Evolutionary conservation across 2,797 vertebrate genomes (phyloP).

Genomic region (Linurgus olivaceus): DNA sequence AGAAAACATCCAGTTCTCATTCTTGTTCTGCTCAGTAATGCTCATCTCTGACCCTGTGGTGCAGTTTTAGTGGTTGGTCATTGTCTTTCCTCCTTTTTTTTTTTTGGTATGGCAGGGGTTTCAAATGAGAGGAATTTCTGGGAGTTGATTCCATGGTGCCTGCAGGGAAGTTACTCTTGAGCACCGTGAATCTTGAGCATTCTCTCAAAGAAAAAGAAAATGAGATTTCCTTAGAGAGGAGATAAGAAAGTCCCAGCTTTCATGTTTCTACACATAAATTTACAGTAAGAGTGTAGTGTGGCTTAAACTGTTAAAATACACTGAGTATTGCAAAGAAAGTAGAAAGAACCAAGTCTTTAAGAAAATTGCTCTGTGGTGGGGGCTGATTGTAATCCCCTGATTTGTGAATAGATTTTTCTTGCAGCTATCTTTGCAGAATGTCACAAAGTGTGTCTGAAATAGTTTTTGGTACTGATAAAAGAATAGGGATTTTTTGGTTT

Average conservation of each 20-base stretch:
- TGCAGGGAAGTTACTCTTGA: background rate
- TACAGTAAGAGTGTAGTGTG: background rate
- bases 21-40: background rate
- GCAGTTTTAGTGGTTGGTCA: background rate
- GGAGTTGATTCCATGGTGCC: background rate
- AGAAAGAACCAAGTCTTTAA: background rate
- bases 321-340: background rate
- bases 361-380: background rate
- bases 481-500: background rate
- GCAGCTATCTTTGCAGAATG: background rate
- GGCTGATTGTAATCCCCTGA: rapidly evolving
- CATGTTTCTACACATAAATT: rapidly evolving
- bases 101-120: background rate
- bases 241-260: background rate
- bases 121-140: background rate
- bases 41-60: background rate
- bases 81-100: background rate
- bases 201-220: background rate
- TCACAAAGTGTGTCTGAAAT: background rate
- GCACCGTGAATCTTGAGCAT: rapidly evolving
- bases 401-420: background rate
- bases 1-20: background rate
- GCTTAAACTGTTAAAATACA: background rate
- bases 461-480: background rate
- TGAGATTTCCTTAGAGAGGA: background rate